These are phyloP conservation scores for Rhagonycha fulva DNA, from an alignment of 2,888 invertebrate genomes.

Conservation along the genomic window DNA sequence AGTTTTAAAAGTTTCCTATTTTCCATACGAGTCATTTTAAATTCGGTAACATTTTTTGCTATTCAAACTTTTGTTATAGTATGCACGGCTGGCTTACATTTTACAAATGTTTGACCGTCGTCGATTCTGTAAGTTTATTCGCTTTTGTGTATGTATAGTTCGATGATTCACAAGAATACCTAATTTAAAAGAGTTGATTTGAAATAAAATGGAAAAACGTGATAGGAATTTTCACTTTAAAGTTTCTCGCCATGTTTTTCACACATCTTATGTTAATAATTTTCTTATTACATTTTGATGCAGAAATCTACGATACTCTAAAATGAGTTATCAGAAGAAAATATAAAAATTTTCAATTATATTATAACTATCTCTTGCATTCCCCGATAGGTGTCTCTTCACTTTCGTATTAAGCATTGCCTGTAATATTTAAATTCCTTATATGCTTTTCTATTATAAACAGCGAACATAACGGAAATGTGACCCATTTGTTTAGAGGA, in stretches of 20 bases:
- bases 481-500: background rate
- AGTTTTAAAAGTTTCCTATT: background rate
- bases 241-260: background rate
- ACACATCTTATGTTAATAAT: background rate
- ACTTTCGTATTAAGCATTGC: background rate
- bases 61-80: background rate
- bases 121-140: constrained; percentile 6
- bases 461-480: background rate
- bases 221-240: background rate
- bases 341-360: background rate
- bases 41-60: background rate
- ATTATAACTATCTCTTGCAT: background rate
- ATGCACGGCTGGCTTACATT: constrained; percentile 5
- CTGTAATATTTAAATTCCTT: background rate
- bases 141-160: background rate
- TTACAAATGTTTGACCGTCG: constrained; percentile 13
- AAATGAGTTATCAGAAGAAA: background rate
- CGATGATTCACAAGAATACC: background rate
- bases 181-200: background rate
- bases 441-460: background rate
- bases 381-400: background rate
- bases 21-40: background rate
- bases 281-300: background rate
- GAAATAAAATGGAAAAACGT: background rate
- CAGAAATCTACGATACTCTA: background rate